Conservation (phyloP, 2,113 vertebrate genomes). For the Nothocercus julius region DNA sequence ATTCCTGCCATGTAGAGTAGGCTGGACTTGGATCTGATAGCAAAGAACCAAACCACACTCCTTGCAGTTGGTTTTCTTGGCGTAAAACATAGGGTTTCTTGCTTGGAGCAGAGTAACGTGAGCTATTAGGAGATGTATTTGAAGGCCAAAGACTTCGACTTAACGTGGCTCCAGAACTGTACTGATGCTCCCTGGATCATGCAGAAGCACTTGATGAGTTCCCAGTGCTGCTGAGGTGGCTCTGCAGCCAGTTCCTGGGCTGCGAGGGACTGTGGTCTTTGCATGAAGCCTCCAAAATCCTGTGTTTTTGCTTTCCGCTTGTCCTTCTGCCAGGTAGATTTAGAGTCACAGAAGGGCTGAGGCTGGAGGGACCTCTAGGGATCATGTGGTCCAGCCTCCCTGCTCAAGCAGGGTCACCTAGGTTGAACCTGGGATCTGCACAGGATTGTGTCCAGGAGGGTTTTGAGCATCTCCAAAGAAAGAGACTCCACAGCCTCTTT, state of each 20-base stretch:
- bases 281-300: too few relatives aligned
- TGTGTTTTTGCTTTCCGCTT: too few relatives aligned
- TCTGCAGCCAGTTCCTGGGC: not conserved
- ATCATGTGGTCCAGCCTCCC: too few relatives aligned
- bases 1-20: not conserved
- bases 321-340: too few relatives aligned
- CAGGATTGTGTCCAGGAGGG: too few relatives aligned
- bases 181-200: not conserved
- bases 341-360: too few relatives aligned
- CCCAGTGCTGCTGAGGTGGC: fast-evolving
- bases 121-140: not conserved
- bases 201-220: not conserved
- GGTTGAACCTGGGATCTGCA: too few relatives aligned
- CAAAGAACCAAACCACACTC: not conserved
- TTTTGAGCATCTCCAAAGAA: too few relatives aligned
- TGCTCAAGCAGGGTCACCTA: too few relatives aligned
- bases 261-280: too few relatives aligned
- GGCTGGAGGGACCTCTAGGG: too few relatives aligned
- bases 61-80: not conserved
- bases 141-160: not conserved
- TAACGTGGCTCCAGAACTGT: not conserved
- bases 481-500: too few relatives aligned
- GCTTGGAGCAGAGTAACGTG: not conserved
- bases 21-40: not conserved
- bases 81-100: not conserved